These are phyloP conservation scores for Latrodectus geometricus DNA, from an alignment of 1,140 invertebrate genomes.

Conservation along the genomic window DNA sequence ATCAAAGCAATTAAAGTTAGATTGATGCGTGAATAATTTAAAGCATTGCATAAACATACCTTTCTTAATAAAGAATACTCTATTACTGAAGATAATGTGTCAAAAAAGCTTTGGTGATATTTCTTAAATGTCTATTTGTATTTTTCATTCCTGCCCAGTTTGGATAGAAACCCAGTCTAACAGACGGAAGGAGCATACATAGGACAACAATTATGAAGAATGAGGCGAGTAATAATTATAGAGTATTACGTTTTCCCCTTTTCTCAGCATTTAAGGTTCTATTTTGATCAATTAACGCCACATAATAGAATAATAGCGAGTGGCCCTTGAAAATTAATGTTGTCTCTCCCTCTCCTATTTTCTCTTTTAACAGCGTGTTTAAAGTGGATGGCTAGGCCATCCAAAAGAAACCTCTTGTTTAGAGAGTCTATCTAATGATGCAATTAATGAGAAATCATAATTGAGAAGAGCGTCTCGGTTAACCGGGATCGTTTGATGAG, in stretches of 20 bases:
- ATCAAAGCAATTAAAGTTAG: no score
- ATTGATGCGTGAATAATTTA: no score
- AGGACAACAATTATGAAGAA: conserved; percentile 18
- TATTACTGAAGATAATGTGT: no score
- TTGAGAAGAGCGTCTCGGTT: conserved; percentile 41
- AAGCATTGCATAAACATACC: no score
- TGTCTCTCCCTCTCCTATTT: conserved; percentile 12
- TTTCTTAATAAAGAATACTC: no score
- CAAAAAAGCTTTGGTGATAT: background rate
- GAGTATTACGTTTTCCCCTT: conserved; percentile 47
- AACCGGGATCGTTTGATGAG: conserved; percentile 28
- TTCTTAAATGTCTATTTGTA: background rate
- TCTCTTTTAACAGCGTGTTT: conserved; percentile 7
- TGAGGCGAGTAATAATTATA: conserved; percentile 41
- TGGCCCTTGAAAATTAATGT: conserved; percentile 54
- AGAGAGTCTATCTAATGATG: conserved; percentile 43
- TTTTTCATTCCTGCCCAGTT: background rate
- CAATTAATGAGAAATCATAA: conserved; percentile 58
- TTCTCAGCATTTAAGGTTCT: conserved; percentile 49
- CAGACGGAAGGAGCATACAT: conserved; percentile 34
- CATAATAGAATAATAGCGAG: conserved; percentile 56
- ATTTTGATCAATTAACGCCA: conserved; percentile 55
- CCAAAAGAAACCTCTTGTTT: conserved; percentile 41
- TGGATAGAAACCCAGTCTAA: background rate
- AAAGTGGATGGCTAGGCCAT: conserved; percentile 13